Evolutionary conservation across 1,140 invertebrate genomes (phyloP).

Genomic region (Agraylea sexmaculata): DNA sequence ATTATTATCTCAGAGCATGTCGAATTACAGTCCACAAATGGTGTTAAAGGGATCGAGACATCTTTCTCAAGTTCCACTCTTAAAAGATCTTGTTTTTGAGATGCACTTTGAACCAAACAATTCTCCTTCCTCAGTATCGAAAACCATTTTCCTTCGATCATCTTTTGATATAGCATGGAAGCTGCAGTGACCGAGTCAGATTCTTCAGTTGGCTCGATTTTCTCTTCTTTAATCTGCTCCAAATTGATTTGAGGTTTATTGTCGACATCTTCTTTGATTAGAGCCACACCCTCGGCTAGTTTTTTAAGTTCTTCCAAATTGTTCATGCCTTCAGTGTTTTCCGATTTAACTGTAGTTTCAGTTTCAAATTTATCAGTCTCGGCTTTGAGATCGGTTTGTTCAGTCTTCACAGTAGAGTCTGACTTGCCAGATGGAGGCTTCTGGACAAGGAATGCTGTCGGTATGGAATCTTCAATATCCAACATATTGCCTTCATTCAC

Average conservation of each 20-base stretch:
- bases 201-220: constrained; percentile 38
- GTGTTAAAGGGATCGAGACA: constrained; percentile 2
- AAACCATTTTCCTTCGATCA: constrained; percentile 43
- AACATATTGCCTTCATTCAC: constrained; percentile 35
- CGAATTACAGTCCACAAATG: constrained; percentile 30
- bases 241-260: constrained; percentile 40
- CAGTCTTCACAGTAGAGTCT: too few species aligned
- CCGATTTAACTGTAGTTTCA: constrained; percentile 22
- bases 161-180: constrained; percentile 28
- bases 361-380: not conserved
- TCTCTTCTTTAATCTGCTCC: constrained; percentile 39
- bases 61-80: constrained; percentile 1
- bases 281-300: constrained; percentile 43
- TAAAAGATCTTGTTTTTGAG: constrained; percentile 6
- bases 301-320: constrained; percentile 43
- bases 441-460: constrained; percentile 38
- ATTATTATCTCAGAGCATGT: constrained; percentile 38
- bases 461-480: constrained; percentile 42
- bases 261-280: constrained; percentile 36
- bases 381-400: not conserved
- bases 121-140: constrained; percentile 39
- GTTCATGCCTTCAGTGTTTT: constrained; percentile 32
- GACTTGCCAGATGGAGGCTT: constrained; percentile 29
- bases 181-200: constrained; percentile 31
- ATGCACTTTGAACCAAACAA: constrained; percentile 23